Evolutionary conservation across 2,888 invertebrate species (phyloP).

Genomic region (Sympetrum striolatum): DNA sequence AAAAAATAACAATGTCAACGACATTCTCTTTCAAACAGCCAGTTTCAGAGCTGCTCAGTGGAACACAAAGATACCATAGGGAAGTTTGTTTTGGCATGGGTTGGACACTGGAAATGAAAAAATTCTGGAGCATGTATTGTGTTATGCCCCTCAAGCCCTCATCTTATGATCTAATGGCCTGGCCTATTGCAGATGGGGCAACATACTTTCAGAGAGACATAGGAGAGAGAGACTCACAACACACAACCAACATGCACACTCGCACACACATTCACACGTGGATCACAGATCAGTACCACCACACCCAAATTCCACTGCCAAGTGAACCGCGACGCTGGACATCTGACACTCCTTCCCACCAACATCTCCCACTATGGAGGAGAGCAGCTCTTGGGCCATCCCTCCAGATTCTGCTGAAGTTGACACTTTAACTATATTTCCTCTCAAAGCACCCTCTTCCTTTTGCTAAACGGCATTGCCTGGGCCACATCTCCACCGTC

Average conservation of each 20-base stretch:
- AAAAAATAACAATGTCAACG: constrained; percentile 38
- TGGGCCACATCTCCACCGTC: constrained; percentile 33
- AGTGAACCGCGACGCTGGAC: constrained; percentile 41
- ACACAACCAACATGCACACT: background rate
- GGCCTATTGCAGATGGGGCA: constrained; percentile 34
- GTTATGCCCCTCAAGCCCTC: constrained; percentile 8
- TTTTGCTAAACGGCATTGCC: background rate
- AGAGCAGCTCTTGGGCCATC: constrained; percentile 7
- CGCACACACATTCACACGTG: constrained; percentile 29
- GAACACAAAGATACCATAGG: constrained; percentile 25
- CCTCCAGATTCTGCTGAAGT: constrained; percentile 20
- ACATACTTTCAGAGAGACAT: constrained; percentile 18
- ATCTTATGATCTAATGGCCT: constrained; percentile 33
- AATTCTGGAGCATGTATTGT: constrained; percentile 27
- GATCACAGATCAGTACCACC: constrained; percentile 44
- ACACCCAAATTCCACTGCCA: constrained; percentile 41
- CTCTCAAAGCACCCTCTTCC: constrained; percentile 42
- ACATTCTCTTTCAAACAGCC: constrained; percentile 24
- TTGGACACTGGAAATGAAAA: constrained; percentile 19
- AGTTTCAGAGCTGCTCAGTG: constrained; percentile 16
- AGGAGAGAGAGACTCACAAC: constrained; percentile 20
- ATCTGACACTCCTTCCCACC: constrained; percentile 35
- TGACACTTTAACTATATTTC: constrained; percentile 9
- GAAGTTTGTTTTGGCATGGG: constrained; percentile 17
- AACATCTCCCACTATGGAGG: background rate